Evolutionary conservation across 2,888 invertebrate species (phyloP), one percentile per base, ranked within the genome.

Genomic region (Emmelina monodactyla): DNA sequence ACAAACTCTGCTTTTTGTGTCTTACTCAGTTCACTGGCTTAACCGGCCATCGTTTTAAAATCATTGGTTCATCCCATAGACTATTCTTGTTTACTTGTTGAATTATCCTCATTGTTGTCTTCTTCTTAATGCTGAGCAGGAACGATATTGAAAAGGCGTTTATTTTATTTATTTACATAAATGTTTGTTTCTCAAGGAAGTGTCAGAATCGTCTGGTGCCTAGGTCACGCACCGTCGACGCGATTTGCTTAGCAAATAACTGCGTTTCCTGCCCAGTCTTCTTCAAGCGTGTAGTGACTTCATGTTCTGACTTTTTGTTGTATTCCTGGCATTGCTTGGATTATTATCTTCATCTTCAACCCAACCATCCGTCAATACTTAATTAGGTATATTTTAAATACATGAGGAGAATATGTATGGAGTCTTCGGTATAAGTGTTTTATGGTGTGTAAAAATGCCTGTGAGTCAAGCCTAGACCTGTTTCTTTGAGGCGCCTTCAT

Each of bases 171-270:
- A 44, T 50, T 49, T 44, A 47, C 44, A 49, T 9, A 19, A 19
- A 10, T 11, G 25, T n/a, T 19, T 25, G 11, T 25, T 25, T 25
- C 11, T n/a, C 25, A 25, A 25, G 65, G 65, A 68, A 65, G 58
- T 52, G 48, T 49, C 41, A 49, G 44, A 46, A 51, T 58, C 56
- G 51, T 50, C 55, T 25, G 3, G n/a, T 25, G 48, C 55, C 46
- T 55, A 48, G 57, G 60, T 59, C 63, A 66, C 65, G 66, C 61
- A 50, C 58, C 58, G 57, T 48, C 55, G 58, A 67, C 59, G 62
- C 63, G 58, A 57, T 62, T 62, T 61, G 65, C 65, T 59, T 62
- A 63, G 62, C 58, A 66, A 68, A 65, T 57, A 59, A 52, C 45
- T 39, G 38, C 43, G 52, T 46, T 61, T 66, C 62, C 61, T 67